Evolutionary conservation across 2,888 invertebrate species (phyloP), one percentile per base, ranked within the genome.

Genomic region (Brachynemurus nebulosus): DNA sequence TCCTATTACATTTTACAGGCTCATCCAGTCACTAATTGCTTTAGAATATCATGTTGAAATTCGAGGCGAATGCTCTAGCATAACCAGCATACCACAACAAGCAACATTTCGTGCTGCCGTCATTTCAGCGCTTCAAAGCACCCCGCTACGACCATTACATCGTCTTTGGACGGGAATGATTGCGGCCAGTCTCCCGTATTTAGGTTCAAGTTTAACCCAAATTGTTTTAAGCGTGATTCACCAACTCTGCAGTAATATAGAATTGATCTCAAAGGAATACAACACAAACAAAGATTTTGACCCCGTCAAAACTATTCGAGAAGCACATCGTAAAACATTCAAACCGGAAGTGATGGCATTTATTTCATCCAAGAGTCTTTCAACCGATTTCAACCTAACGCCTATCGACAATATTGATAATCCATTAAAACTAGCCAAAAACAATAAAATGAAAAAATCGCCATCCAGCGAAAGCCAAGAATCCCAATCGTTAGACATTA

Each of bases 151-250:
- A 38, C 78, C 80, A 55, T 62, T 86, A 50, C 90, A 90, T 60
- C 78, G 80, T 50, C 81, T 84, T 55, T 90, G 89, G 88, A 74
- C 88, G 23, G 77, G 81, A 48, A 70, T 89, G 61, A 76, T 89
- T 7, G 83, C 85, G 1, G 78, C 81, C 18, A 78, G 86, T 43
- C 65, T 90, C 30, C 89, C 86, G 8, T 88, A 82, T 60, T 78
- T 88, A 60, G 80, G 78, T 33, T 75, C 78, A 36, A 80, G 84
- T 8, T 65, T 89, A 11, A 80, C 85, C 16, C 78, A 80, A 52
- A 77, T 88, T 44, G 78, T 84, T 0, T 76, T 85, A 38, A 78
- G 78, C 51, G 80, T 86, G 1, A 78, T 86, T 34, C 80, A 82
- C 54, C 86, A 88, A 57, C 65, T 90, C 42, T 85, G 85, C 59